Evolutionary conservation across 2,797 vertebrate genomes (phyloP).

Genomic region (Chrosomus eos): DNA sequence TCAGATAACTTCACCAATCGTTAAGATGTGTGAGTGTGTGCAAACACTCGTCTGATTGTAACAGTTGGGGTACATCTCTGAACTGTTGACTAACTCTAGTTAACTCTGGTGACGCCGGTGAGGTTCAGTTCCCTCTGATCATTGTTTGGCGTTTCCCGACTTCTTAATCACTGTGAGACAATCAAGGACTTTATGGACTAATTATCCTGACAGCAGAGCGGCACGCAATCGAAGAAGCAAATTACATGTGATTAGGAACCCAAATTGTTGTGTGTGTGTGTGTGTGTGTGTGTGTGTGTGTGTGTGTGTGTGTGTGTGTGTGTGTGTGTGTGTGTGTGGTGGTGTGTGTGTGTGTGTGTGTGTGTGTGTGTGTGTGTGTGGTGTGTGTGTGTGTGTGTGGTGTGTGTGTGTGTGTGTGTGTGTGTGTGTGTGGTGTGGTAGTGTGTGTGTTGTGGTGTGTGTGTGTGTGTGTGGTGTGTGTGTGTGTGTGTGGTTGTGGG

Average conservation of each 20-base stretch:
- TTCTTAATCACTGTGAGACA: constrained; percentile 58
- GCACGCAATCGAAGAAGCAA: constrained; percentile 7
- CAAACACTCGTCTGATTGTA: no score
- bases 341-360: not conserved
- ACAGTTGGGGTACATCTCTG: no score
- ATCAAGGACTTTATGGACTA: constrained; percentile 52
- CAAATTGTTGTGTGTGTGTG: not conserved
- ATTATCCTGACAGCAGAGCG: constrained; percentile 31
- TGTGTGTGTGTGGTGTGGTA: no score
- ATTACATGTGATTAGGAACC: constrained; percentile 4
- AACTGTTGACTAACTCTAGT: not conserved
- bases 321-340: not conserved
- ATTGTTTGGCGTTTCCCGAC: not conserved
- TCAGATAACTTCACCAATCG: no score
- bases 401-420: no score
- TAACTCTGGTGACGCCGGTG: not conserved
- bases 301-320: no score
- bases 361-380: not conserved
- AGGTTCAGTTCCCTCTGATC: not conserved
- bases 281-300: no score
- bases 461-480: not conserved
- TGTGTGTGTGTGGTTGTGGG: no score
- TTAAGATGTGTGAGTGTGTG: no score
- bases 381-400: no score
- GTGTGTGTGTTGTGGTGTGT: not conserved